phyloP scores from a whole-genome alignment of 2,113 vertebrate species.

The Geothlypis trichas region DNA sequence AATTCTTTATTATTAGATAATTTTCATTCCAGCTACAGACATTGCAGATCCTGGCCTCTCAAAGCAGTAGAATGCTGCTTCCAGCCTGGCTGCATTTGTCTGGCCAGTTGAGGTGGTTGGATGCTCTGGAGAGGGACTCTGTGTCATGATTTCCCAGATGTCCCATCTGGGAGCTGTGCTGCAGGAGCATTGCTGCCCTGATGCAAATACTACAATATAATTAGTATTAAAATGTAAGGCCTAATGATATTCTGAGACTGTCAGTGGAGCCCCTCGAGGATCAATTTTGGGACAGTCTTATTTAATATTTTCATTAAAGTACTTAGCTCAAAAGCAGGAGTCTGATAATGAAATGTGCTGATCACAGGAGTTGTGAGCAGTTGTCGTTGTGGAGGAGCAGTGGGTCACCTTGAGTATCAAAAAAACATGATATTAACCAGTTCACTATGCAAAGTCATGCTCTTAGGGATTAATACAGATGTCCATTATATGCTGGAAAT shows the following conservation, averaged over 20 bases:
- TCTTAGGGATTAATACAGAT: not conserved
- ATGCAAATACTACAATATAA: not conserved
- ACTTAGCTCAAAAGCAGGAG: not conserved
- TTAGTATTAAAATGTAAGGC: not conserved
- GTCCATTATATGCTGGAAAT: not conserved
- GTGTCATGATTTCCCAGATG: not conserved
- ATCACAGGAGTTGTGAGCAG: not conserved
- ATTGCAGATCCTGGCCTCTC: not conserved
- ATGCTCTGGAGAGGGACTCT: not conserved
- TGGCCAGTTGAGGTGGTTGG: not conserved
- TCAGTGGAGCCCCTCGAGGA: not conserved
- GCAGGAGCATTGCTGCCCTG: not conserved
- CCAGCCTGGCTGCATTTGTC: not conserved
- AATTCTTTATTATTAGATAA: not conserved
- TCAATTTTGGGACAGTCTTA: not conserved
- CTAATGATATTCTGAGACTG: not conserved
- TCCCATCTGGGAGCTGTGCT: not conserved
- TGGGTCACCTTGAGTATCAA: slow-evolving; percentile 11
- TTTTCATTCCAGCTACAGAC: not conserved
- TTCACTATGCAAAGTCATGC: not conserved
- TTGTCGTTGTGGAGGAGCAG: not conserved
- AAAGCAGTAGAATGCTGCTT: not conserved
- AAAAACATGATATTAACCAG: not conserved
- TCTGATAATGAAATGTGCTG: not conserved
- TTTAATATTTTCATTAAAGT: slow-evolving; percentile 44